Evolutionary conservation across 23 tunicate genomes (phyloP).

Genomic region (Trididemnum nubilum): DNA sequence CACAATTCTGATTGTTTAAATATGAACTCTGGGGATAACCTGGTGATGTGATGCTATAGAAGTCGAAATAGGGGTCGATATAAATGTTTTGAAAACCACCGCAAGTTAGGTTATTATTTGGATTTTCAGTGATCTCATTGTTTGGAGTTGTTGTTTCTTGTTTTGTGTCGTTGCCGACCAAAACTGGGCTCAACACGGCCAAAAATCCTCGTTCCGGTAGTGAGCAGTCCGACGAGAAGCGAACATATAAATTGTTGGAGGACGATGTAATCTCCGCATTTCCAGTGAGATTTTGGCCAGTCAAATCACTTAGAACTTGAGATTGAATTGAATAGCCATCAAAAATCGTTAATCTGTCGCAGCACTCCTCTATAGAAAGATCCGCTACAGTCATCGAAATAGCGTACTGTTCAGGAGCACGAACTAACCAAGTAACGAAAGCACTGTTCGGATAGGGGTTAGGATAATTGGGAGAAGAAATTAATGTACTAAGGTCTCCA

Average conservation of each 20-base stretch:
- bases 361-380: neutral
- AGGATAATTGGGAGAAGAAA: slow-evolving; percentile 8
- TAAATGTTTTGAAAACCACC: neutral
- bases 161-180: too few relatives aligned
- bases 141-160: too few relatives aligned
- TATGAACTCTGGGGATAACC: neutral
- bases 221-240: neutral
- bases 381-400: neutral
- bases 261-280: neutral
- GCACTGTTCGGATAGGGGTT: neutral
- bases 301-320: neutral
- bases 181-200: too few relatives aligned
- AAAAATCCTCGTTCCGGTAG: neutral
- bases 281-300: neutral
- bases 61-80: too few relatives aligned
- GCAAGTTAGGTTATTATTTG: too few relatives aligned
- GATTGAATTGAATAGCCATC: neutral
- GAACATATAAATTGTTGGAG: neutral
- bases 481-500: neutral
- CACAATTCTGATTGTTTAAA: neutral
- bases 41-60: too few relatives aligned
- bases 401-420: neutral
- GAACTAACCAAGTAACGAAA: neutral
- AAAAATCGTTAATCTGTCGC: neutral
- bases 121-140: too few relatives aligned